Conservation (phyloP, 2,797 vertebrate genomes). For the Loris lydekkerianus region DNA sequence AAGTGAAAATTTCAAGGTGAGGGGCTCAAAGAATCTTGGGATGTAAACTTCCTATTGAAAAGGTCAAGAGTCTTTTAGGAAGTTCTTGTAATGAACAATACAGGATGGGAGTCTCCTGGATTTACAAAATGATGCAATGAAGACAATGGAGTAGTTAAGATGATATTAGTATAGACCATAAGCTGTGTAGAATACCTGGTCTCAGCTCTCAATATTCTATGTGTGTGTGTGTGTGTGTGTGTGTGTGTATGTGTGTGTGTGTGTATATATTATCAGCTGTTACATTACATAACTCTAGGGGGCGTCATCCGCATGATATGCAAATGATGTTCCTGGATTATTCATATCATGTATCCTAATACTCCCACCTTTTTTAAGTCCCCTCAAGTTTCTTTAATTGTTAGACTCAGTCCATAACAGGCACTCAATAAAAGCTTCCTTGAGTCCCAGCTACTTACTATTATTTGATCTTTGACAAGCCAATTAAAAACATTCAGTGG, state of each 20-base stretch:
- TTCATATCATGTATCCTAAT: background rate
- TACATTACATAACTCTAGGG: background rate
- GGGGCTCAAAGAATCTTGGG: background rate
- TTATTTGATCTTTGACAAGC: no score
- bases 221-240: no score
- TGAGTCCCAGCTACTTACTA: background rate
- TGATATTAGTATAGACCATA: background rate
- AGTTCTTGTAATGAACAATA: background rate
- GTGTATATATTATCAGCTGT: background rate
- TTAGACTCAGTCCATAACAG: background rate
- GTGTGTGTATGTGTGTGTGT: no score
- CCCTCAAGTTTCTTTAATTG: background rate
- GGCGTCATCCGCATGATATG: background rate
- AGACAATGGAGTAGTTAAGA: constrained; percentile 1
- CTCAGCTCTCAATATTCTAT: background rate
- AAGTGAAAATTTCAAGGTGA: background rate
- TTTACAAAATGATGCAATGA: background rate
- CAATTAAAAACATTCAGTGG: no score
- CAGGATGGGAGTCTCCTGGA: background rate
- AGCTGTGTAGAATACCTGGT: background rate
- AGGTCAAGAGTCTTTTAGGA: background rate
- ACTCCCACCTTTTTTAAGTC: background rate
- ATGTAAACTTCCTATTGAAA: background rate
- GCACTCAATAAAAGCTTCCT: background rate
- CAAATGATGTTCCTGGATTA: background rate